Conservation (phyloP, 1,140 invertebrate genomes). For the Penaeus chinensis region DNA sequence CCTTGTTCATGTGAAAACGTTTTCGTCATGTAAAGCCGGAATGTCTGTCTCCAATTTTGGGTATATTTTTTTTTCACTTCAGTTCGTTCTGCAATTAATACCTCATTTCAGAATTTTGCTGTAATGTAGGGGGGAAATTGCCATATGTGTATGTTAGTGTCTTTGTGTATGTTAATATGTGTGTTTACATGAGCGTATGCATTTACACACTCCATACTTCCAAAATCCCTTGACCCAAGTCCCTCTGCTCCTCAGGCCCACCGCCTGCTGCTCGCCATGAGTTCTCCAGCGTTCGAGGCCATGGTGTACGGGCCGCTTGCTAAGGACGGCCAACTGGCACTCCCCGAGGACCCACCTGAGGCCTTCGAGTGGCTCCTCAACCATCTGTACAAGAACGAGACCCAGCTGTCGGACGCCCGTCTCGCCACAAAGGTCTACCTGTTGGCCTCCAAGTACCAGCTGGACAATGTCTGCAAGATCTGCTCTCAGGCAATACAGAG, state of each 20-base stretch:
- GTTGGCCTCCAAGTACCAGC: slow-evolving; percentile 49
- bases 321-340: slow-evolving; percentile 6
- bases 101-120: too few species aligned
- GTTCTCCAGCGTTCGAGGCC: slow-evolving; percentile 51
- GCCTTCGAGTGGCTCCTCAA: slow-evolving; percentile 48
- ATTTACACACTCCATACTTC: too few species aligned
- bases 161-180: too few species aligned
- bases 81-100: too few species aligned
- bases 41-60: too few species aligned
- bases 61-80: too few species aligned
- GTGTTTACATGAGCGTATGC: too few species aligned
- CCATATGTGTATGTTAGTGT: too few species aligned
- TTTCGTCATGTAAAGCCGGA: too few species aligned
- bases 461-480: slow-evolving; percentile 15
- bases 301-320: slow-evolving; percentile 27
- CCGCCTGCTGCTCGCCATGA: slow-evolving; percentile 50
- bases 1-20: too few species aligned
- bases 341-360: slow-evolving; percentile 26
- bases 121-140: too few species aligned
- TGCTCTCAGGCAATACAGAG: slow-evolving; percentile 34
- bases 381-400: slow-evolving; percentile 44
- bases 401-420: slow-evolving; percentile 25
- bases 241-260: slow-evolving; percentile 35
- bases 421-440: slow-evolving; percentile 42
- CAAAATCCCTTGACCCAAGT: neutral